Conservation (phyloP, 2,888 invertebrate species). For the Salpingus planirostris region DNA sequence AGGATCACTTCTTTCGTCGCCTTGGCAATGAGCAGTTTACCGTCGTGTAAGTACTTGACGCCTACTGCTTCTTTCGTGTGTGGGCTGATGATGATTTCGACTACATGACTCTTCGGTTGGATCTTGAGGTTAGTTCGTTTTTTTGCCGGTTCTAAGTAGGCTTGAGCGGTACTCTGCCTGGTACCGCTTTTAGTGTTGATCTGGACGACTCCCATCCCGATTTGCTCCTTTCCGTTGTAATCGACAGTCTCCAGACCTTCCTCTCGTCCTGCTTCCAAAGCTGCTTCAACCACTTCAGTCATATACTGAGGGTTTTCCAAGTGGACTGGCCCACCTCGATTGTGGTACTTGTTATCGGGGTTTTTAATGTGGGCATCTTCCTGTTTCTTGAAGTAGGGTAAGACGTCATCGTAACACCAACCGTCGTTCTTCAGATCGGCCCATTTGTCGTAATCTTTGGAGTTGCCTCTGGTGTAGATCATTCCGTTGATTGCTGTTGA, state of each 20-base stretch:
- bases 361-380: conserved; percentile 57
- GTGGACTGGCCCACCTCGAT: conserved; percentile 46
- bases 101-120: conserved; percentile 50
- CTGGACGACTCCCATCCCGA: conserved; percentile 53
- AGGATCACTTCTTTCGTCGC: conserved; percentile 64
- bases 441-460: conserved; percentile 68
- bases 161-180: conserved; percentile 56
- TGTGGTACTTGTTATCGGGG: conserved; percentile 45
- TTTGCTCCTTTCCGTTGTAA: conserved; percentile 49
- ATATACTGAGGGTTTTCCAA: conserved; percentile 37
- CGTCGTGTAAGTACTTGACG: conserved; percentile 28
- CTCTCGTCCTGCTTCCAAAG: conserved; percentile 52
- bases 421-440: conserved; percentile 58
- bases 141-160: conserved; percentile 50
- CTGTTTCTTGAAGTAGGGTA: conserved; percentile 68
- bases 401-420: conserved; percentile 62
- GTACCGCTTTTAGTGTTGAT: conserved; percentile 55
- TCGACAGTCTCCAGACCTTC: conserved; percentile 50
- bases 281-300: conserved; percentile 25
- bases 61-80: conserved; percentile 52
- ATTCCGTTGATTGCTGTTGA: conserved; percentile 71
- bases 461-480: conserved; percentile 65
- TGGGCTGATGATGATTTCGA: conserved; percentile 48
- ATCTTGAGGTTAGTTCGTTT: conserved; percentile 50
- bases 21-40: conserved; percentile 42